Percentiles rank a stretch among this genome's conserved stretches.
phyloP scores from a whole-genome alignment of 2,113 vertebrate genomes.

The Toxostoma redivivum region DNA sequence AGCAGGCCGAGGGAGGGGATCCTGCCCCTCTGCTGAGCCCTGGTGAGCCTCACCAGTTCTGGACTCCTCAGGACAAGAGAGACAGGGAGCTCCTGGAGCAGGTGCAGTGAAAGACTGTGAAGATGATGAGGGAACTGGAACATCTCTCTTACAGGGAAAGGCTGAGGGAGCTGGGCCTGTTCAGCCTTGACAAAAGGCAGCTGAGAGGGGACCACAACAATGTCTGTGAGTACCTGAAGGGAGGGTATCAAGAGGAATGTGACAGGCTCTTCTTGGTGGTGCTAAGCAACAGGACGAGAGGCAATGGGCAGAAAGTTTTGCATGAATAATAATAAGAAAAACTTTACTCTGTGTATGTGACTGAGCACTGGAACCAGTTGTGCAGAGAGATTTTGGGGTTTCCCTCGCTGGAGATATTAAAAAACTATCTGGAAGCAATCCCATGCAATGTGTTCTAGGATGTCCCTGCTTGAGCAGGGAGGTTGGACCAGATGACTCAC shows the following conservation, averaged over 20 bases:
- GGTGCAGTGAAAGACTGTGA: too few relatives aligned
- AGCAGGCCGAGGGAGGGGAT: rapidly evolving
- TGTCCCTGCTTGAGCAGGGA: neutral
- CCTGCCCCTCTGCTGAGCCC: rapidly evolving
- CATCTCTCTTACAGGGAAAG: neutral
- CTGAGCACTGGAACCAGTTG: neutral
- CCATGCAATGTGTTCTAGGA: neutral
- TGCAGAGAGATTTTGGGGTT: neutral
- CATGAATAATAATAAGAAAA: neutral
- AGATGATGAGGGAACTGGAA: neutral
- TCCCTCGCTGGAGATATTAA: neutral
- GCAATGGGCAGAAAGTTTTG: neutral
- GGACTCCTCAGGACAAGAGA: neutral
- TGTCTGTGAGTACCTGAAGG: neutral
- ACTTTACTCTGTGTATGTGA: neutral
- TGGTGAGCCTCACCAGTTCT: neutral
- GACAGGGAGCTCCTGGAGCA: rapidly evolving
- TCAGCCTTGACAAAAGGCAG: rapidly evolving
- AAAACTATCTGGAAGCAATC: neutral
- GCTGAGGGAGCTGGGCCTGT: neutral
- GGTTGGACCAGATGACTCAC: neutral
- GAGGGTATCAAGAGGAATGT: neutral
- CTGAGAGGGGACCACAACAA: too few relatives aligned
- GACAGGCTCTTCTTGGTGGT: neutral
- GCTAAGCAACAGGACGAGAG: neutral